These are phyloP conservation scores for Ptilodon capucinus DNA, from an alignment of 2,888 invertebrate species.

Conservation along the genomic window DNA sequence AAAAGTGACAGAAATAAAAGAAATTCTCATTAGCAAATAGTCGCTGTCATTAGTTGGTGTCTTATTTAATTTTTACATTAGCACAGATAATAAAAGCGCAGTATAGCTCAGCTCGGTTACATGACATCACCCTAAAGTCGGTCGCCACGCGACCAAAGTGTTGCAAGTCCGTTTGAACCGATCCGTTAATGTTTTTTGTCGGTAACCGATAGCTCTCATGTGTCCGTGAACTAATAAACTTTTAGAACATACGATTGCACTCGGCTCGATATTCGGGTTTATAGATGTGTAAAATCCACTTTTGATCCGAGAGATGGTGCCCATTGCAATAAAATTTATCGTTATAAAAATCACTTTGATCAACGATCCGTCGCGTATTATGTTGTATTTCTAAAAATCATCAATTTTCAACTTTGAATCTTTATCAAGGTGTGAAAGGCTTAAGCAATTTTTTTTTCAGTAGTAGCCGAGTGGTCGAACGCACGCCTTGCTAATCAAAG, in stretches of 20 bases:
- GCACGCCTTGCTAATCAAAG: too few species aligned
- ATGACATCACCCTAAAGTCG: slow-evolving; percentile 24
- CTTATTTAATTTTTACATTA: too few species aligned
- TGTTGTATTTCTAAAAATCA: neutral
- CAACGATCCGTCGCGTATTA: slow-evolving; percentile 7
- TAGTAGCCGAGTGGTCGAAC: too few species aligned
- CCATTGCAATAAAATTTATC: slow-evolving; percentile 23
- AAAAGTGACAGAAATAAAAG: too few species aligned
- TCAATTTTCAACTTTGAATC: too few species aligned
- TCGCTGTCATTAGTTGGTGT: too few species aligned
- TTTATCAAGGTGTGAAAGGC: too few species aligned
- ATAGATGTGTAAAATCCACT: slow-evolving; percentile 48
- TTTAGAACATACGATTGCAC: slow-evolving; percentile 54
- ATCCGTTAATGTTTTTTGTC: slow-evolving; percentile 54
- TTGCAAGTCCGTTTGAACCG: slow-evolving; percentile 51
- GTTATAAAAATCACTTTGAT: slow-evolving; percentile 42
- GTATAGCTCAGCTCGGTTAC: neutral
- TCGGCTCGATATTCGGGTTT: slow-evolving; percentile 56
- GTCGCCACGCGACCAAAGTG: slow-evolving; percentile 51
- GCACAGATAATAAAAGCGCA: too few species aligned
- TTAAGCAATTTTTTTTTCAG: too few species aligned
- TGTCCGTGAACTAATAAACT: slow-evolving; percentile 50
- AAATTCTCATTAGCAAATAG: too few species aligned
- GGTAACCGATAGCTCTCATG: slow-evolving; percentile 60
- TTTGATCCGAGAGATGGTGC: slow-evolving; percentile 24